Evolutionary conservation across 37 sponge, comb jelly and placozoan species (phyloP).

Genomic region (Bolinopsis microptera): DNA sequence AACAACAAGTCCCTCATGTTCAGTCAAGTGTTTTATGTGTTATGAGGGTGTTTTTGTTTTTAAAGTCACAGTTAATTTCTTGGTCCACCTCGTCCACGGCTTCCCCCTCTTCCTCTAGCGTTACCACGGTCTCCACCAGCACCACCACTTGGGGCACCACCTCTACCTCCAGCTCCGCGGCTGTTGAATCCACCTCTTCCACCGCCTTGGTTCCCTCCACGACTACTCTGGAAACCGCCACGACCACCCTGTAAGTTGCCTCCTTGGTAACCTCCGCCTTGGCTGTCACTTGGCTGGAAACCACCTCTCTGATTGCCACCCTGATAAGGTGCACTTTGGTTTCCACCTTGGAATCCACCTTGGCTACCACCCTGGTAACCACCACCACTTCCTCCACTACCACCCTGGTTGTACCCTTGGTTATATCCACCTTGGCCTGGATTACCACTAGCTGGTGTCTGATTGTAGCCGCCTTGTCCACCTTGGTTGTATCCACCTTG

Average conservation of each 20-base stretch:
- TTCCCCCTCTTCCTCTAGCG: not conserved
- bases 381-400: not conserved
- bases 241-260: not conserved
- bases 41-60: not conserved
- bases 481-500: not conserved
- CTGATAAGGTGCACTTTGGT: slow-evolving; percentile 18
- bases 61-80: not conserved
- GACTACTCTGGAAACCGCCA: not conserved
- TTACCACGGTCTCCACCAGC: no score
- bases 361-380: slow-evolving; percentile 60
- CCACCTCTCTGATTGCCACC: slow-evolving; percentile 44
- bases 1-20: not conserved
- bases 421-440: not conserved
- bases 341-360: slow-evolving; percentile 59
- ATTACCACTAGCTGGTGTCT: no score
- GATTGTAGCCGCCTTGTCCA: not conserved
- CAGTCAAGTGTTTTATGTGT: no score
- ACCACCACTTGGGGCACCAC: not conserved
- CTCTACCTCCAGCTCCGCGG: not conserved
- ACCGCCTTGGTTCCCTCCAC: not conserved
- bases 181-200: slow-evolving; percentile 12
- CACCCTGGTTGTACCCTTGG: slow-evolving; percentile 40
- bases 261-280: slow-evolving; percentile 23
- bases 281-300: slow-evolving; percentile 60
- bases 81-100: not conserved